Evolutionary conservation across 2,797 vertebrate species (phyloP).

Genomic region (Ctenosaura bakeri): DNA sequence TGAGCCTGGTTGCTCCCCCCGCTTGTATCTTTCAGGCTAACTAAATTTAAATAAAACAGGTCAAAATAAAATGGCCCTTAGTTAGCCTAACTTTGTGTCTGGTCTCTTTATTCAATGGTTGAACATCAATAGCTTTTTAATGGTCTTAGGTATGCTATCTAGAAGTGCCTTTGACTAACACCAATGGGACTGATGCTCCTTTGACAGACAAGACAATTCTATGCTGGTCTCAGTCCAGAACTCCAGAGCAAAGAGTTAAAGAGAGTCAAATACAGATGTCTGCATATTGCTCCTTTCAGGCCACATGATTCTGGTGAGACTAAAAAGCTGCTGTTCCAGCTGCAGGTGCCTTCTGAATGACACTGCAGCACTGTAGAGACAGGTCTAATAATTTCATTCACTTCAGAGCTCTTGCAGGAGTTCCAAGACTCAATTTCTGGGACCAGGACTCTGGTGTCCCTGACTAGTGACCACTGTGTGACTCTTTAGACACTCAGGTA

Average conservation of each 20-base stretch:
- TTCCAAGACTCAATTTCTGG: neutral
- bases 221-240: neutral
- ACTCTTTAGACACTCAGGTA: too few species aligned
- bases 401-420: neutral
- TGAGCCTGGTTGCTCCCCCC: too few species aligned
- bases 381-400: neutral
- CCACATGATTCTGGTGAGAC: neutral
- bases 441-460: too few species aligned
- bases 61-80: too few species aligned
- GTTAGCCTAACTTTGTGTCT: too few species aligned
- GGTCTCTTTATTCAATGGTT: too few species aligned
- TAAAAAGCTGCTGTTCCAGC: neutral
- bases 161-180: neutral
- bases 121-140: neutral
- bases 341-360: neutral
- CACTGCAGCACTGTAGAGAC: neutral
- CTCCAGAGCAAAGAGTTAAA: too few species aligned
- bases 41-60: too few species aligned
- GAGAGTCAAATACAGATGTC: too few species aligned
- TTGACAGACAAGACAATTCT: neutral
- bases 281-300: neutral
- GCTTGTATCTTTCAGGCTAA: too few species aligned
- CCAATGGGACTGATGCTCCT: neutral
- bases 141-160: neutral
- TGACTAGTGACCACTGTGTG: too few species aligned